A percentile compares a stretch with the other conserved stretches of the same genome.
These are phyloP conservation scores for Polydesmus complanatus DNA, from an alignment of 2,888 invertebrate species.

Conservation along the genomic window DNA sequence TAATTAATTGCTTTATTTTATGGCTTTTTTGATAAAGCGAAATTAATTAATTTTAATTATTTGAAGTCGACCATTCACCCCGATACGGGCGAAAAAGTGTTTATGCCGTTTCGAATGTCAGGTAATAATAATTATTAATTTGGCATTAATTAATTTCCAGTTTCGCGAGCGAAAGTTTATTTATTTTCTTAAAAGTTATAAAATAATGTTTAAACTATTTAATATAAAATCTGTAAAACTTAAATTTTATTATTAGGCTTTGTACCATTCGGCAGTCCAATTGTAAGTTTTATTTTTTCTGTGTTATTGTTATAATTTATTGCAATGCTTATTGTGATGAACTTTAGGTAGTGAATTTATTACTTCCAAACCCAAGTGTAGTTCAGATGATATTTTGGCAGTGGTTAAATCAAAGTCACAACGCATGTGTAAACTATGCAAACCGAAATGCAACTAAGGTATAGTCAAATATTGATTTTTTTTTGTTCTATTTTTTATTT, in stretches of 20 bases:
- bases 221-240: not conserved
- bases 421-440: conserved; percentile 39
- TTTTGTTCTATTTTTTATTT: not conserved
- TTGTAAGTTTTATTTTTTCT: not conserved
- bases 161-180: no score
- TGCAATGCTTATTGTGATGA: conserved; percentile 4
- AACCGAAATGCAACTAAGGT: conserved; percentile 40
- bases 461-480: not conserved
- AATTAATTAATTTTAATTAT: conserved; percentile 22
- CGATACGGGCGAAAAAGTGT: conserved; percentile 36
- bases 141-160: not conserved
- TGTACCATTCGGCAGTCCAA: conserved; percentile 15
- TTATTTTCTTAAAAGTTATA: not conserved
- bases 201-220: not conserved
- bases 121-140: conserved; percentile 22
- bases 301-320: not conserved
- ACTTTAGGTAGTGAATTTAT: conserved; percentile 32
- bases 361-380: conserved; percentile 36
- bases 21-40: not conserved
- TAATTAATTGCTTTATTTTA: conserved; percentile 23
- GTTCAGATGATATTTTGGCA: conserved; percentile 37
- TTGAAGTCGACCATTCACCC: conserved; percentile 35
- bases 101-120: conserved; percentile 40
- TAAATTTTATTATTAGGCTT: conserved; percentile 6
- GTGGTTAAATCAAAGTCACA: conserved; percentile 40